Percentiles rank a stretch among this genome's conserved stretches.
Conservation (phyloP, 2,797 vertebrate genomes). For the Gallinago solitaria region DNA sequence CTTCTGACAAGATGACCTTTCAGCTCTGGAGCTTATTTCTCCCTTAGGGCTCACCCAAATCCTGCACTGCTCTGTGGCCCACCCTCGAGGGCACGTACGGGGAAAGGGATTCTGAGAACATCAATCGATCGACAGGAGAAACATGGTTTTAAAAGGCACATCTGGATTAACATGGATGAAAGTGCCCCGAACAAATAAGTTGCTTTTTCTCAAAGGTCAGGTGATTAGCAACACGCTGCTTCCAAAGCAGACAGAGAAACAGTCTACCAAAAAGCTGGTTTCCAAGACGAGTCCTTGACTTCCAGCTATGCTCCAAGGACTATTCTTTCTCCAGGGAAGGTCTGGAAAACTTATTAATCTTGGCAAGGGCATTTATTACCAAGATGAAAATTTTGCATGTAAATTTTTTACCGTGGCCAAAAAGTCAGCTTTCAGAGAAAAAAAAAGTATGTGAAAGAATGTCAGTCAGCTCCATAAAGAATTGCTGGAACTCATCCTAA, state of each 20-base stretch:
- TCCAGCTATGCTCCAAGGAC: conserved; percentile 1
- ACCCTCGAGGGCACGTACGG: not conserved
- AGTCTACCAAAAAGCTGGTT: not conserved
- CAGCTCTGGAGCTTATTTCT: not conserved
- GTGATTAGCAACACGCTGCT: not conserved
- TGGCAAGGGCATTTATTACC: not conserved
- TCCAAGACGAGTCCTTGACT: conserved; percentile 28
- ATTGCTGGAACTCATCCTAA: conserved; percentile 3
- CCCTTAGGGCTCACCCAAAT: not conserved
- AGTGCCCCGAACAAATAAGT: not conserved
- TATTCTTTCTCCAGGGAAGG: not conserved
- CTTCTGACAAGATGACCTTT: not conserved
- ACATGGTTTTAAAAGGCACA: not conserved
- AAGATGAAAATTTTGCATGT: not conserved
- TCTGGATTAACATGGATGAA: conserved; percentile 44
- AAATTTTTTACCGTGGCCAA: not conserved
- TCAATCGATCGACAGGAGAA: not conserved
- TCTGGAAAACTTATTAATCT: not conserved
- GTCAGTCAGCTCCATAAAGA: not conserved
- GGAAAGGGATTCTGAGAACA: not conserved
- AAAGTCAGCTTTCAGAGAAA: not conserved
- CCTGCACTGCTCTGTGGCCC: not conserved
- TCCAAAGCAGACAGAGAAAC: not conserved
- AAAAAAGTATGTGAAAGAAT: not conserved
- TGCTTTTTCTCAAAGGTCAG: conserved; percentile 23